Base-by-base conservation (phyloP, 2,113 vertebrate species). In the Polypterus bichir region DNA sequence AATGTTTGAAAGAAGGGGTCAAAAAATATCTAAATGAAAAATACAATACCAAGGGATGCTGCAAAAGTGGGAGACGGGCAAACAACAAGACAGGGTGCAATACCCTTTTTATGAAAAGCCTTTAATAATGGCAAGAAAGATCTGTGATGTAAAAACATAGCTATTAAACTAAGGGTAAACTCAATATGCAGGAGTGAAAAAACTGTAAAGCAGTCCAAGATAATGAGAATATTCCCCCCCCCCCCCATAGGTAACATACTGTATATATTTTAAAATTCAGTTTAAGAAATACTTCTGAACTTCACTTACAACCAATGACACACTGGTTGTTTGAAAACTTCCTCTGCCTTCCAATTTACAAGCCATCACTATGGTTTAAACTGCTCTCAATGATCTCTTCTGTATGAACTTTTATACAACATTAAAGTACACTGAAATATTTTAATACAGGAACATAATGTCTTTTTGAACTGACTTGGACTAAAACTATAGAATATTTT, bases 401-500 rank as follows among this genome's bases (percentile, higher is more conserved):
- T 84, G 78, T 84, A 83, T 83, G 78, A 61, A 81, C 82, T 83
- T 83, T 61, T 72, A 48, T 64, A 78, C 80, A 86, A 77, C 73
- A 73, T 79, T 80, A 57, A 64, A 85, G 80, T 87, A 87, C 79
- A 81, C 82, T 80, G 85, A 82, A 83, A 78, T 83, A 86, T 84
- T 47, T 27, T 55, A 8, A 61, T 86, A 89, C 86, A 79, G 83
- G 82, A 84, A 86, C 77, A 79, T 85, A 73, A 64, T 76, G 76
- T 73, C 69, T 80, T 78, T 79, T 73, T 83, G 81, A 86, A 86
- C 81, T 85, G 88, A 87, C 73, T 54, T 79, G 78, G 84, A 76
- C 84, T 86, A 86, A 87, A 89, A 79, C 79, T 85, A 86, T 83
- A 80, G 85, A 83, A 67, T 85, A 81, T 75, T 55, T 59, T 53